Evolutionary conservation across 2,888 invertebrate species (phyloP), one percentile per base, ranked within the genome.

Genomic region (Campopleginae sp.): DNA sequence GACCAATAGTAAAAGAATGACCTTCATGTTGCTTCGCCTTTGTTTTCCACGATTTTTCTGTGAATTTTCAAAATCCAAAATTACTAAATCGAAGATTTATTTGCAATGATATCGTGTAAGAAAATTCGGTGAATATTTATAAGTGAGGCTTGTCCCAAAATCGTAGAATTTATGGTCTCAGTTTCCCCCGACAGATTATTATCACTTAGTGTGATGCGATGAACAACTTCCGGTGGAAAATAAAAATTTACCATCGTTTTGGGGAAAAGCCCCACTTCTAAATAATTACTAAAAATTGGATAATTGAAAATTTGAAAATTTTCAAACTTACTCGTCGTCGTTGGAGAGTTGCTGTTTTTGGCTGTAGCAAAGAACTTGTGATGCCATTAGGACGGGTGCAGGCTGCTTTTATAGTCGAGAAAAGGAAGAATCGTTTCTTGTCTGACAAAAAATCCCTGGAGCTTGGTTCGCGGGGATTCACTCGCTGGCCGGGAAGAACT

Each of bases 401-500:
- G 6, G 12, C 5, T 10, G 71, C 33, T 48, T 71, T 48, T 71
- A 71, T 48, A 48, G 10, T 48, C 48, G 48, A 12, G 19, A 5
- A 33, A 31, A 3, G 48, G 51, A 14, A 46, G n/a, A 27, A 14
- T 6, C 31, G 17, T 7, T 19, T 17, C 44, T 17, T 19, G 17
- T 7, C 5, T 17, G 3, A 46, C 17, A 17, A 65, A 65, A 65
- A 33, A 46, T 68, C 27, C 23, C 31, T n/a, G 14, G 42, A 33
- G 19, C 33, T 23, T 33, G 31, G 2, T 12, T 19, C 51, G 12
- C 71, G 71, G 71, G 70, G 71, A 71, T 19, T 71, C 51, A 71
- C 71, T 48, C 33, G 48, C 19, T 27, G 27, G 27, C 51, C 68
- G 68, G 68, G 68, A 68, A 68, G 17, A 46, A 68, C 68, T 46